Percentiles rank a stretch among this genome's conserved stretches.
These are phyloP conservation scores for Amiota minor DNA, from an alignment of 2,888 invertebrate species.

Conservation along the genomic window DNA sequence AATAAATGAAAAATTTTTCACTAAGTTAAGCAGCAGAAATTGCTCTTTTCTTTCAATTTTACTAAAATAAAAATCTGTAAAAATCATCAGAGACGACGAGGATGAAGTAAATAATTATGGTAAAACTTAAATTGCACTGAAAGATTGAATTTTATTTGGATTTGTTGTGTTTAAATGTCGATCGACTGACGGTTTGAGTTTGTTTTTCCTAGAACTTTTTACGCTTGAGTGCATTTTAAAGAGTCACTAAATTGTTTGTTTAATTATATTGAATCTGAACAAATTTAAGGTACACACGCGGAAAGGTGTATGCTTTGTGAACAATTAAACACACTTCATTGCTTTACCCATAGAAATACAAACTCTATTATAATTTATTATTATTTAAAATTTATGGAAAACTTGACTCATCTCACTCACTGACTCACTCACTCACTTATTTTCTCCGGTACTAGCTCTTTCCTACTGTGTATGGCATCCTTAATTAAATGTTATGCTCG, in stretches of 20 bases:
- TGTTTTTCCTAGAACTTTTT: not conserved
- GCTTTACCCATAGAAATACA: conserved; percentile 42
- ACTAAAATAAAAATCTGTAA: not conserved
- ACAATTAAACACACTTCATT: conserved; percentile 64
- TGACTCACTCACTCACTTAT: too few relatives aligned
- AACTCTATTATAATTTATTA: conserved; percentile 64
- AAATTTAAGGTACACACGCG: not conserved
- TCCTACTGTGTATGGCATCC: not conserved
- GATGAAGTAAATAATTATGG: not conserved
- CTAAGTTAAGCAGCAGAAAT: conserved; percentile 9
- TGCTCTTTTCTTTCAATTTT: not conserved
- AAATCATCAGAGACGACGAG: not conserved
- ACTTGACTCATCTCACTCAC: not conserved
- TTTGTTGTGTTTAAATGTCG: not conserved
- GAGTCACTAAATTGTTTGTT: not conserved
- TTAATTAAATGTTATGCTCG: conserved; percentile 24
- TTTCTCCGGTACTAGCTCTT: too few relatives aligned
- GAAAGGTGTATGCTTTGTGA: conserved; percentile 45
- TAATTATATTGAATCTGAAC: too few relatives aligned
- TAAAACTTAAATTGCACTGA: conserved; percentile 53
- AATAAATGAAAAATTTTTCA: conserved; percentile 13
- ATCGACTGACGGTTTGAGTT: not conserved
- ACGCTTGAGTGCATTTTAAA: conserved; percentile 38
- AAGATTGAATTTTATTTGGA: conserved; percentile 54
- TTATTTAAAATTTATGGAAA: conserved; percentile 56